Conservation (phyloP, 2,113 vertebrate genomes). For the Monarcha castaneiventris region DNA sequence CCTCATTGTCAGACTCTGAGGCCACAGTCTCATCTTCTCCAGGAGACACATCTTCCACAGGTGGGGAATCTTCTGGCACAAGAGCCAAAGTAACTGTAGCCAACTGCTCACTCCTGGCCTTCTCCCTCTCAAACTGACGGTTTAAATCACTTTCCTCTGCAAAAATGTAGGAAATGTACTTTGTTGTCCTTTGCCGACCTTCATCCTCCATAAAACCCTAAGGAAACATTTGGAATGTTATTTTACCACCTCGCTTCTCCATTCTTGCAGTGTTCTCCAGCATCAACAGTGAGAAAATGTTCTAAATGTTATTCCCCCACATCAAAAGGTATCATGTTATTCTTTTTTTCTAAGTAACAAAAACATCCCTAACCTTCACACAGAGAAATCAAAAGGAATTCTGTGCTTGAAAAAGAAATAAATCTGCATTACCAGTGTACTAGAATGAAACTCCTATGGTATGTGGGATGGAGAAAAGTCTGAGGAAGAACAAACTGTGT, state of each 20-base stretch:
- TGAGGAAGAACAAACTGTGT: background rate
- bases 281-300: background rate
- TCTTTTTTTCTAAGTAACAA: background rate
- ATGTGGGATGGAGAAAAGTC: background rate
- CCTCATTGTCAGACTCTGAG: conserved; percentile 58
- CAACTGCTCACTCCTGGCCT: conserved; percentile 84
- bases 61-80: conserved; percentile 54
- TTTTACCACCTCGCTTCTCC: background rate
- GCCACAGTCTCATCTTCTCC: conserved; percentile 48
- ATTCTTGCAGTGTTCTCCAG: background rate
- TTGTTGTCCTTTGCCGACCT: conserved; percentile 94
- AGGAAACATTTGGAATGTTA: background rate
- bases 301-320: background rate
- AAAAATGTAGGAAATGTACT: conserved; percentile 86
- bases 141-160: conserved; percentile 85
- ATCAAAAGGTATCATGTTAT: background rate
- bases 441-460: background rate
- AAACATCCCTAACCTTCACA: background rate
- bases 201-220: conserved; percentile 97
- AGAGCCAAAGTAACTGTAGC: conserved; percentile 70
- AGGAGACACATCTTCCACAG: background rate
- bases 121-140: conserved; percentile 86
- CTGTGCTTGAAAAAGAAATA: background rate
- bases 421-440: background rate
- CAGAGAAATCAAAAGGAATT: background rate